Evolutionary conservation across 92 coral and sea anemone species (phyloP).

Genomic region (Pocillopora grandis): DNA sequence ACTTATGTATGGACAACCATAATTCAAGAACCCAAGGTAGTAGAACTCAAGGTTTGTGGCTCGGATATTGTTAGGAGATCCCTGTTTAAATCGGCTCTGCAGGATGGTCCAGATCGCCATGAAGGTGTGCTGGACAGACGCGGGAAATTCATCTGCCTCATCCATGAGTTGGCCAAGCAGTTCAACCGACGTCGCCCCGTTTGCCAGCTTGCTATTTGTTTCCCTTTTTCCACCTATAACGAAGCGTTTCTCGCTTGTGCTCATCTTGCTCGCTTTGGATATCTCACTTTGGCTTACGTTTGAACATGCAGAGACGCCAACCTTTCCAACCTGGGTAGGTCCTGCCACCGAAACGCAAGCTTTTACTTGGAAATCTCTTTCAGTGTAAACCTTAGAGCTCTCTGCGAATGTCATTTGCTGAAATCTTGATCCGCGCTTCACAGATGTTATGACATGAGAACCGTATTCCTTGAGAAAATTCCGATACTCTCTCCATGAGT

Average conservation of each 20-base stretch:
- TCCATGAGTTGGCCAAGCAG: constrained; percentile 34
- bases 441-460: constrained; percentile 26
- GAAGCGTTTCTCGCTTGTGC: constrained; percentile 15
- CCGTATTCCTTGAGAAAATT: constrained; percentile 27
- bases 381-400: background rate
- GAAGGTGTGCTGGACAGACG: constrained; percentile 32
- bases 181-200: constrained; percentile 15
- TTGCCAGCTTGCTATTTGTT: constrained; percentile 38
- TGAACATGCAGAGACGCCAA: constrained; percentile 30
- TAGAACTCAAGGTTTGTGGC: background rate
- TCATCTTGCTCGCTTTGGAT: background rate
- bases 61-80: constrained; percentile 1
- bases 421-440: constrained; percentile 22
- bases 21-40: background rate
- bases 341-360: constrained; percentile 40
- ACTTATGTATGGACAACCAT: background rate
- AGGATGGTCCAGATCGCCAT: constrained; percentile 49
- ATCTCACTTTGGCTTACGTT: constrained; percentile 25
- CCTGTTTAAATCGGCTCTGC: background rate
- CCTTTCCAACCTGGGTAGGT: background rate
- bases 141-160: constrained; percentile 11
- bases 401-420: constrained; percentile 34
- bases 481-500: constrained; percentile 35
- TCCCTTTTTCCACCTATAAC: constrained; percentile 39
- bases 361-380: constrained; percentile 30